These are phyloP conservation scores for Malacosoma neustria DNA, from an alignment of 2,888 invertebrate genomes.

Conservation along the genomic window DNA sequence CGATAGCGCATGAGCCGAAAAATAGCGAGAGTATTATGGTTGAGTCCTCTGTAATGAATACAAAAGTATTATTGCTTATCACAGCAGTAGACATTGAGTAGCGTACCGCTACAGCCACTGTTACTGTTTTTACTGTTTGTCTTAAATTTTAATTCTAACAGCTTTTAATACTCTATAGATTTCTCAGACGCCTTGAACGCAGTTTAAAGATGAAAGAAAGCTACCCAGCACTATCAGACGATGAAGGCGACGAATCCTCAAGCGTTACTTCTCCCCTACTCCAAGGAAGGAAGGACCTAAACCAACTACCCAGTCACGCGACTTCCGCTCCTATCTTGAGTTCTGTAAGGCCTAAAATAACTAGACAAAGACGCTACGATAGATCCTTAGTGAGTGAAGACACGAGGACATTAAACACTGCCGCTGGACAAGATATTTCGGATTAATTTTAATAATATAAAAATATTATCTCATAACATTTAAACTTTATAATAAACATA, in stretches of 20 bases:
- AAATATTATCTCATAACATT: too few relatives aligned
- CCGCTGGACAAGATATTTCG: conserved; percentile 58
- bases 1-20: too few relatives aligned
- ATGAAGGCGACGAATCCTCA: conserved; percentile 76
- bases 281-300: conserved; percentile 54
- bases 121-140: too few relatives aligned
- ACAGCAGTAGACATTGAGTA: too few relatives aligned
- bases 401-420: conserved; percentile 53
- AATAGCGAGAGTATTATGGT: too few relatives aligned
- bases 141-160: too few relatives aligned
- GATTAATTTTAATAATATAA: too few relatives aligned
- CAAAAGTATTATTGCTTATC: too few relatives aligned
- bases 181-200: conserved; percentile 80
- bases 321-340: conserved; percentile 62
- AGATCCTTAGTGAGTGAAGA: conserved; percentile 58
- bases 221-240: conserved; percentile 74
- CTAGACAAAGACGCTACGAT: conserved; percentile 61
- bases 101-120: too few relatives aligned
- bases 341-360: conserved; percentile 60
- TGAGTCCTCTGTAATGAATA: too few relatives aligned
- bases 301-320: conserved; percentile 47
- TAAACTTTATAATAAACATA: too few relatives aligned
- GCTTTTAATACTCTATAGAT: conserved; percentile 52
- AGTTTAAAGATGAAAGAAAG: conserved; percentile 81
- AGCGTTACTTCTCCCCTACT: conserved; percentile 79